These are phyloP conservation scores for Drosophila melanica DNA, from an alignment of 1,140 invertebrate species.

Conservation along the genomic window DNA sequence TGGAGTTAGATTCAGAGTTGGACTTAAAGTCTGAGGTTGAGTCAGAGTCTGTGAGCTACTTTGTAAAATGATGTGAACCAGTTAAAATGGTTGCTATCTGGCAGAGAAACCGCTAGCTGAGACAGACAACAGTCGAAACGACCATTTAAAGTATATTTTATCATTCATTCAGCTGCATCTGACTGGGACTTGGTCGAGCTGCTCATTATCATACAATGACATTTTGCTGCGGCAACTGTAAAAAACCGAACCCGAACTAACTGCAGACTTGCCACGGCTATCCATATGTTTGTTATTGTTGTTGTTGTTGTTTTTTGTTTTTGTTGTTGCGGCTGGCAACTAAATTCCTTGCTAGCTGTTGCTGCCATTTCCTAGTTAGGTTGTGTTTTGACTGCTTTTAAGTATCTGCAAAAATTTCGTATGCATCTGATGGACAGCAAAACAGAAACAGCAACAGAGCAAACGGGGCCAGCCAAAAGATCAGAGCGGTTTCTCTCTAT, in stretches of 20 bases:
- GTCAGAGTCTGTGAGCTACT: constrained; percentile 48
- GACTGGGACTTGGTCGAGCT: constrained; percentile 58
- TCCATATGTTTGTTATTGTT: constrained; percentile 57
- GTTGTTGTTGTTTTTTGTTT: background rate
- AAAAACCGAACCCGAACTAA: constrained; percentile 49
- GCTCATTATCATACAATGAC: constrained; percentile 83
- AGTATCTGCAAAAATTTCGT: constrained; percentile 75
- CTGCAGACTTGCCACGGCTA: constrained; percentile 60
- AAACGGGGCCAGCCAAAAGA: constrained; percentile 70
- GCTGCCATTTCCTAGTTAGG: constrained; percentile 73
- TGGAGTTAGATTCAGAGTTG: background rate
- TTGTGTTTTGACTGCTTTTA: constrained; percentile 76
- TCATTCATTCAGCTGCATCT: constrained; percentile 80
- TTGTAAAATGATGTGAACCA: constrained; percentile 81
- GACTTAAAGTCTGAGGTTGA: constrained; percentile 1
- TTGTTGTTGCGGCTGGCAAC: constrained; percentile 23
- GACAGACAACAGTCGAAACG: constrained; percentile 78
- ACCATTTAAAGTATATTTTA: constrained; percentile 82
- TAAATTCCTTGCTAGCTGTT: constrained; percentile 54
- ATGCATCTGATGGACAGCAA: constrained; percentile 80
- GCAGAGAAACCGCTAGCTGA: constrained; percentile 66
- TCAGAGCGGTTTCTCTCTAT: constrained; percentile 56
- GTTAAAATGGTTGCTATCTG: constrained; percentile 64
- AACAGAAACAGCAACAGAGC: constrained; percentile 45
- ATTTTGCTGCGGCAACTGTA: constrained; percentile 70